A percentile compares a stretch with the other conserved stretches of the same genome.
Conservation (phyloP, 92 coral and sea anemone species). For the Heliopora coerulea region DNA sequence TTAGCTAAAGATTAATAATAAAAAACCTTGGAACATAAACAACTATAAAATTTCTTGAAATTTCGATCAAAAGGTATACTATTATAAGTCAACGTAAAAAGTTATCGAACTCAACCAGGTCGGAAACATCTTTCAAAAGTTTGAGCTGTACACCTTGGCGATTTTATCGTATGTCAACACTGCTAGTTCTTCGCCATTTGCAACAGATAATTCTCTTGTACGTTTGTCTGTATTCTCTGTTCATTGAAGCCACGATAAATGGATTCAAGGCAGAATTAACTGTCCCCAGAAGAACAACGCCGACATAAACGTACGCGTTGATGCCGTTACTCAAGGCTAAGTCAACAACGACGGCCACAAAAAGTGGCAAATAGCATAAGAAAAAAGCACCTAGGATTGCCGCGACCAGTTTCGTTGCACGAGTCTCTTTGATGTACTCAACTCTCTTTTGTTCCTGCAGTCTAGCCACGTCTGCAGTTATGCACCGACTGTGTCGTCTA, state of each 20-base stretch:
- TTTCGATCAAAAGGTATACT: too few relatives aligned
- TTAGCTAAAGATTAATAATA: too few relatives aligned
- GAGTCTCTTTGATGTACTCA: constrained; percentile 73
- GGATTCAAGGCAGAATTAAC: constrained; percentile 88
- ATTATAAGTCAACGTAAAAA: too few relatives aligned
- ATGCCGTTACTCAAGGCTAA: constrained; percentile 52
- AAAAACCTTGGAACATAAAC: too few relatives aligned
- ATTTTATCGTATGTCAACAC: not conserved
- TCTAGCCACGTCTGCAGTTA: constrained; percentile 64
- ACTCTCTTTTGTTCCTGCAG: constrained; percentile 43
- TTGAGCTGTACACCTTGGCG: not conserved
- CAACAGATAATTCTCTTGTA: constrained; percentile 47
- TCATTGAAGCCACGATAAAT: constrained; percentile 83
- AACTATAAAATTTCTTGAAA: too few relatives aligned
- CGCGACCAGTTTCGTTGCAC: constrained; percentile 91
- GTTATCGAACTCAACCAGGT: too few relatives aligned
- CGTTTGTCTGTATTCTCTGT: constrained; percentile 78
- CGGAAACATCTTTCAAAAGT: too few relatives aligned
- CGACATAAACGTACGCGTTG: constrained; percentile 84
- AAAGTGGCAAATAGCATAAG: constrained; percentile 80
- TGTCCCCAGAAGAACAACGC: constrained; percentile 86
- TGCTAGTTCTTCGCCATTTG: constrained; percentile 5
- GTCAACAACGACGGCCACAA: constrained; percentile 76
- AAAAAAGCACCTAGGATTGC: constrained; percentile 80
- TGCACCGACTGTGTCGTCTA: constrained; percentile 62